Conservation (phyloP, 2,113 vertebrate genomes). For the Morone saxatilis region DNA sequence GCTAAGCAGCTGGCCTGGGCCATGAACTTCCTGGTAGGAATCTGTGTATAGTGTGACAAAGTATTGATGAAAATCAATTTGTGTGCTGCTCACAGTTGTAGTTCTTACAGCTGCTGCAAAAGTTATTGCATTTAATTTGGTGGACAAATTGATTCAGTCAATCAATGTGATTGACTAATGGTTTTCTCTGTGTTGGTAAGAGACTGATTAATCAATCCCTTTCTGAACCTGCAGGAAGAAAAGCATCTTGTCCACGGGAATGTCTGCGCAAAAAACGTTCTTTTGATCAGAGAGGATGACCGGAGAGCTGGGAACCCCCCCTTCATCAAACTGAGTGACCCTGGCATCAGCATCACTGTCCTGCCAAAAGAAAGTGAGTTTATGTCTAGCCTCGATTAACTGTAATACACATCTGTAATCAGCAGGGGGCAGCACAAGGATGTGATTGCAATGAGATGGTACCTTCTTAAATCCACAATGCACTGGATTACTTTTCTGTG, state of each 20-base stretch:
- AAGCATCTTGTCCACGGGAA: constrained; percentile 95
- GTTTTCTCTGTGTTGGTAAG: not conserved
- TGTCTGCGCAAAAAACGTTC: constrained; percentile 95
- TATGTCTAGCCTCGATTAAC: not conserved
- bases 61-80: not conserved
- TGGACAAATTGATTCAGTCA: not conserved
- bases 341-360: constrained; percentile 93
- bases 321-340: constrained; percentile 97
- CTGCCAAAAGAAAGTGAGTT: constrained; percentile 95
- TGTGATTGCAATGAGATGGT: not conserved
- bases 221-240: constrained; percentile 88
- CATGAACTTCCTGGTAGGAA: constrained; percentile 95
- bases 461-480: not conserved
- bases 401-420: constrained; percentile 4
- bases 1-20: constrained; percentile 97
- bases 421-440: constrained; percentile 30
- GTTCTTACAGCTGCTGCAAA: not conserved
- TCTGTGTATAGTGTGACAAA: not conserved
- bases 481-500: not conserved
- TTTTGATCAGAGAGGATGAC: constrained; percentile 96
- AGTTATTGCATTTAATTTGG: not conserved
- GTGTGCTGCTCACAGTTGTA: not conserved
- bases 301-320: constrained; percentile 91
- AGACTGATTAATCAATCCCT: not conserved
- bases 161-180: not conserved